Base-by-base conservation (phyloP, 1,140 invertebrate species). In the Idris sp. region DNA sequence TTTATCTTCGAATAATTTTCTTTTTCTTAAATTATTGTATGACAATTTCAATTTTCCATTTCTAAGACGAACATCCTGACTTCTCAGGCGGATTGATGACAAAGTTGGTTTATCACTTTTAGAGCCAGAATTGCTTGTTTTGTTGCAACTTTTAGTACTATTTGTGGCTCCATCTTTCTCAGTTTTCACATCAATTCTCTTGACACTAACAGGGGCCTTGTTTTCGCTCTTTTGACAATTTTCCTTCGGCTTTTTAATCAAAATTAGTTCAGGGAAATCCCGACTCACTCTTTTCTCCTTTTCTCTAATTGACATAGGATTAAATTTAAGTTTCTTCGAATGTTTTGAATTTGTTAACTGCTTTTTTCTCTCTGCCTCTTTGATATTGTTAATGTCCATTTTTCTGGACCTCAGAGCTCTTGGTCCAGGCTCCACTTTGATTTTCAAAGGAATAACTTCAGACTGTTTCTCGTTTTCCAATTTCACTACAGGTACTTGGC, bases 341-440 rank as follows among this genome's bases (percentile, higher is more conserved):
- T 38, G 16, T 38, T 58, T 64, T 6, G 38, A 0, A 9, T 64
- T 58, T 0, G 28, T 26, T 15, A 22, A 15, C 2, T 54, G 59
- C n/a, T 18, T 44, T 53, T 6, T 51, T 13, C 2, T 69, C 74
- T 6, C n/a, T 19, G 8, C 8, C 38, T 0, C 25, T 26, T 11
- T 56, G 46, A 30, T 69, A 74, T n/a, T n/a, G 18, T 73, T 36
- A 0, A 82, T 8, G 25, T 53, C 9, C 8, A 43, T 16, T 36
- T 49, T 83, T 11, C 83, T 74, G 0, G 83, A 81, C 26, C 83
- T 72, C 4, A 84, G 51, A 4, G 19, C 54, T 14, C 74, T 41
- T 2, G 22, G 33, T 11, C 11, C 68, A 8, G 62, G 18, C 30
- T 77, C 62, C 0, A 53, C 38, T 10, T 78, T 74, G 0, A 36